A percentile compares a stretch with the other conserved stretches of the same genome.
Conservation (phyloP, 1,140 invertebrate genomes). For the Drosophila ananassae region DNA sequence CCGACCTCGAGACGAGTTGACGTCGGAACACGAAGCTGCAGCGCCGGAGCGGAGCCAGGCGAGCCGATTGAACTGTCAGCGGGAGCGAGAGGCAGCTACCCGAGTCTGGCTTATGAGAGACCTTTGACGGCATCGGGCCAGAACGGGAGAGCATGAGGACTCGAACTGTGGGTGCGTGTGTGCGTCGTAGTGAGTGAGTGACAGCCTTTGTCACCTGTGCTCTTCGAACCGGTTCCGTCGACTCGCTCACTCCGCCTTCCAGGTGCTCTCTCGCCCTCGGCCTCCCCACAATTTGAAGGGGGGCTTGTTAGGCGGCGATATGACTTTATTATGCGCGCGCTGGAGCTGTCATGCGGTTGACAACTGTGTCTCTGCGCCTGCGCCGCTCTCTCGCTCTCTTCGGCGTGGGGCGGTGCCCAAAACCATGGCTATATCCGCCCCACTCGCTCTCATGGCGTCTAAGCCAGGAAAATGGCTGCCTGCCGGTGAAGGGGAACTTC, state of each 20-base stretch:
- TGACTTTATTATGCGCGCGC: conserved; percentile 79
- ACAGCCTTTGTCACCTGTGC: conserved; percentile 52
- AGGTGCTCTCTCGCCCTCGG: not conserved
- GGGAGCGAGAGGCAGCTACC: conserved; percentile 26
- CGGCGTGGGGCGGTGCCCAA: conserved; percentile 60
- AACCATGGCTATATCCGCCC: conserved; percentile 17
- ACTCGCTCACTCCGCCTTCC: conserved; percentile 54
- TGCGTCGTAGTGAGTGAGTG: conserved; percentile 30
- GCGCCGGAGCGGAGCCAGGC: conserved; percentile 35
- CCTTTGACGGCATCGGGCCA: not conserved
- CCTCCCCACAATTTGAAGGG: conserved; percentile 24
- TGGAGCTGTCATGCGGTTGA: conserved; percentile 80
- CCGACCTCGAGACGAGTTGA: conserved; percentile 61
- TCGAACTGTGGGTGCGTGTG: not conserved
- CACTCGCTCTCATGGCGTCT: conserved; percentile 30
- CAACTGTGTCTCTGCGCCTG: conserved; percentile 72
- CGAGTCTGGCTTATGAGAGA: not conserved
- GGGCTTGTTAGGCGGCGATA: conserved; percentile 76
- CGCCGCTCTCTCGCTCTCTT: conserved; percentile 47
- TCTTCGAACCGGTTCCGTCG: conserved; percentile 46
- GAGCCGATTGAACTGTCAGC: conserved; percentile 80
- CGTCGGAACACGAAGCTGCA: conserved; percentile 58
- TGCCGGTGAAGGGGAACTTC: conserved; percentile 55
- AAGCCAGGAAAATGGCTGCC: conserved; percentile 70
- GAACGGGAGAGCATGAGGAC: conserved; percentile 13